These are phyloP conservation scores for Flabesymbios commensalis DNA, from an alignment of 2,888 invertebrate species.

Conservation along the genomic window DNA sequence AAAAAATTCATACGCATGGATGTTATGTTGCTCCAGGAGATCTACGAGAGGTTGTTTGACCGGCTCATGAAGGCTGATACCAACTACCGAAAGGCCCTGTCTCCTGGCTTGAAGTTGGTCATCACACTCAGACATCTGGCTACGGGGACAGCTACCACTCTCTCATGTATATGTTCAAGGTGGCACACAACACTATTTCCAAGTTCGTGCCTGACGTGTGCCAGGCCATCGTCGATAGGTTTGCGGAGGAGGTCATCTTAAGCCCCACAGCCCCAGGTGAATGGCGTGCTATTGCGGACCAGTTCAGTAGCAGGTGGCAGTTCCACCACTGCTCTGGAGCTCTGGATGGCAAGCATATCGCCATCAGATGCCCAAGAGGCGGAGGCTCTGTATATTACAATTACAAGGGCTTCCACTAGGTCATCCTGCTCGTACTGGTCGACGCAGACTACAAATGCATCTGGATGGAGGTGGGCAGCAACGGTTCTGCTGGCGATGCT, in stretches of 20 bases:
- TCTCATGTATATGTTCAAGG: slow-evolving; percentile 16
- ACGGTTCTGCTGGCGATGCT: slow-evolving; percentile 26
- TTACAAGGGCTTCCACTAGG: slow-evolving; percentile 1
- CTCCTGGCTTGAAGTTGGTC: slow-evolving; percentile 18
- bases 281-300: slow-evolving; percentile 15
- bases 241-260: slow-evolving; percentile 9
- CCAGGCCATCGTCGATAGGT: slow-evolving; percentile 14
- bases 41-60: neutral
- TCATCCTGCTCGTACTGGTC: slow-evolving; percentile 18
- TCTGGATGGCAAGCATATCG: slow-evolving; percentile 20
- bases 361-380: neutral
- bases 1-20: slow-evolving; percentile 10
- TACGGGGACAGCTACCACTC: slow-evolving; percentile 17
- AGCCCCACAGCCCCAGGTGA: slow-evolving; percentile 6
- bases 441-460: slow-evolving; percentile 17
- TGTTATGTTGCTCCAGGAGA: slow-evolving; percentile 3
- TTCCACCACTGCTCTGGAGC: slow-evolving; percentile 22
- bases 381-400: slow-evolving; percentile 10
- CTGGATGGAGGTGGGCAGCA: slow-evolving; percentile 27
- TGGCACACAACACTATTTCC: slow-evolving; percentile 20
- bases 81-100: neutral
- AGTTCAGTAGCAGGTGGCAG: slow-evolving; percentile 14
- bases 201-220: slow-evolving; percentile 9
- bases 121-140: slow-evolving; percentile 23
- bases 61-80: slow-evolving; percentile 1